These are phyloP conservation scores for Hephaestus fuliginosus DNA, from an alignment of 2,797 vertebrate species.

Conservation along the genomic window DNA sequence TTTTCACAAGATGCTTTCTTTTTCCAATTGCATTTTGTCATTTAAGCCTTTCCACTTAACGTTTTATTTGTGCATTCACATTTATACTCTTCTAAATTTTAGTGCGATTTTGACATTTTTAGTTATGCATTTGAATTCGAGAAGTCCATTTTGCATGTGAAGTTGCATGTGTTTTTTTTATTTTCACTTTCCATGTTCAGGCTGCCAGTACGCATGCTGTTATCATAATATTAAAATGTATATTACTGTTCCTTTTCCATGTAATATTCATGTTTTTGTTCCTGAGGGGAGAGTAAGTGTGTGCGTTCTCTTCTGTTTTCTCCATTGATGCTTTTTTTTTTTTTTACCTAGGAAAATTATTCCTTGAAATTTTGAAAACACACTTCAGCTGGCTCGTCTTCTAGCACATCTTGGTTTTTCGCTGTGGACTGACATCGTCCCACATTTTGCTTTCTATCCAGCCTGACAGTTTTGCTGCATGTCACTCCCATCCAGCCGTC, in stretches of 20 bases:
- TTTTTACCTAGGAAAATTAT: background rate
- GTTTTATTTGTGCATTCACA: background rate
- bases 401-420: background rate
- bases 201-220: background rate
- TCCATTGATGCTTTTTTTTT: background rate
- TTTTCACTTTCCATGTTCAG: background rate
- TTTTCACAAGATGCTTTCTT: background rate
- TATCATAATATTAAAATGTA: background rate
- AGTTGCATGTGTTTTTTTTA: no score
- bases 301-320: background rate
- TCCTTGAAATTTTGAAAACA: background rate
- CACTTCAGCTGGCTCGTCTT: background rate
- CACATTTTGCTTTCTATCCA: background rate
- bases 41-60: background rate
- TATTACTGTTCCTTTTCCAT: background rate
- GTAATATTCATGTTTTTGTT: background rate
- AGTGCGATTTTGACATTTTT: background rate
- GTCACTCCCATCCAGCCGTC: background rate
- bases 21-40: background rate
- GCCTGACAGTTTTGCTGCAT: conserved; percentile 3
- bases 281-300: no score
- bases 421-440: background rate
- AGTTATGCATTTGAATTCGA: conserved; percentile 2
- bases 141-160: background rate
- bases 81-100: background rate